Base-by-base conservation (phyloP, 2,797 vertebrate species). In the Chaunax sp. region DNA sequence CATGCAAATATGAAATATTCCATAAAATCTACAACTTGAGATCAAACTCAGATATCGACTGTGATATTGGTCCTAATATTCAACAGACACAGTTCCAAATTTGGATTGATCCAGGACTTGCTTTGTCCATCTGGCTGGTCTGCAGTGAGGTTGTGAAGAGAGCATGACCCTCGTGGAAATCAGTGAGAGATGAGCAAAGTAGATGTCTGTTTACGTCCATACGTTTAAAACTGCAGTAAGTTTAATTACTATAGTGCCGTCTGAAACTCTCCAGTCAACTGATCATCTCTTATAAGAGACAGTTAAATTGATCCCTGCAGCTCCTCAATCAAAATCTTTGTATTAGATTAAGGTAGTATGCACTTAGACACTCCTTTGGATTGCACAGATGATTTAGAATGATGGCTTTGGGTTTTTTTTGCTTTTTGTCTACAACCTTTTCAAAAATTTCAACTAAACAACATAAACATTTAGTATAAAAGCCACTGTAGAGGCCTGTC, bases 101-200 rank as follows among this genome's bases (percentile, higher is more conserved):
- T n/a, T 46, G 6, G 49, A 20, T 40, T 30, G 7, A 45, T 55
- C n/a, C 20, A 59, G 19, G 16, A 44, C 26, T 63, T 54, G 14
- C 25, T 67, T 61, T 62, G 49, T 82, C 67, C 72, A 82, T 84
- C 61, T 76, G 52, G 51, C 56, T 50, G 44, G 35, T 43, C 23
- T 46, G 41, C 12, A 66, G 38, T 53, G 55, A 43, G 2, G 33
- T 10, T 35, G 33, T 51, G 28, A 68, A 49, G 38, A 46, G 11
- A 62, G 51, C 38, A 28, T 15, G 28, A 12, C 14, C n/a, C 50
- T 58, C 55, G 37, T 62, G 16, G 16, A 63, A 70, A 62, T 19
- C 18, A 38, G 6, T 33, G 33, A 38, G 26, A 49, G 1, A n/a
- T 5, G 4, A 45, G 22, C 52, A 45, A 20, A 28, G n/a, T 47